phyloP scores from a whole-genome alignment of 2,797 vertebrate genomes.

The Rhabdophis nuchalis region DNA sequence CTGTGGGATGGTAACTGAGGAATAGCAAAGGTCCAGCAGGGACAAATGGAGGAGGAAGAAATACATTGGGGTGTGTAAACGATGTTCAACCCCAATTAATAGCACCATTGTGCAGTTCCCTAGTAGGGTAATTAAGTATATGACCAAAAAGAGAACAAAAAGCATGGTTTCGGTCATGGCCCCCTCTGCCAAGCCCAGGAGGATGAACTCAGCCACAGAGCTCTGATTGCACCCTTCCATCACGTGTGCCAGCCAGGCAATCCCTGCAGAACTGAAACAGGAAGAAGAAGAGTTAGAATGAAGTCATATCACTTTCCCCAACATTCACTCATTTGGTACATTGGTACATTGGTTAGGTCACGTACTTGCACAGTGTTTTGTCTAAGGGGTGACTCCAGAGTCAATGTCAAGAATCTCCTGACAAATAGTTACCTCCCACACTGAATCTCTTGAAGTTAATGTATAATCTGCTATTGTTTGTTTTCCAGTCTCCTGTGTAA shows the following conservation, averaged over 20 bases:
- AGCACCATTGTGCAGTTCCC: constrained; percentile 37
- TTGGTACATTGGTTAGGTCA: background rate
- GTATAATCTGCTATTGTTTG: background rate
- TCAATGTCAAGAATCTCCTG: background rate
- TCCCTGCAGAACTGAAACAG: background rate
- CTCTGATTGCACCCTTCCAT: background rate
- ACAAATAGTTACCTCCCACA: background rate
- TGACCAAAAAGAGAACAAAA: constrained; percentile 29
- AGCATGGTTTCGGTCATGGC: background rate
- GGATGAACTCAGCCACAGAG: background rate
- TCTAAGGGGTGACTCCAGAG: background rate
- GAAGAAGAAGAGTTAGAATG: background rate
- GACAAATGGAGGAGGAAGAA: constrained; percentile 42
- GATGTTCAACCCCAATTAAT: constrained; percentile 1
- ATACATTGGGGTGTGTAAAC: constrained; percentile 46
- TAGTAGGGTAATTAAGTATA: constrained; percentile 19
- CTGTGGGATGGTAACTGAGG: constrained; percentile 35
- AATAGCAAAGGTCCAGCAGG: constrained; percentile 35
- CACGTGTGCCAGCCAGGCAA: background rate
- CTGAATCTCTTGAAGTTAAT: background rate
- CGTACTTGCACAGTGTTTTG: background rate
- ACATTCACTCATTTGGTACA: background rate
- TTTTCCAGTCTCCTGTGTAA: background rate
- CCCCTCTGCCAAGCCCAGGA: constrained; percentile 5
- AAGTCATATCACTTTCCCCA: background rate